Conservation (phyloP, 1,140 invertebrate species). For the Prorops nasuta region DNA sequence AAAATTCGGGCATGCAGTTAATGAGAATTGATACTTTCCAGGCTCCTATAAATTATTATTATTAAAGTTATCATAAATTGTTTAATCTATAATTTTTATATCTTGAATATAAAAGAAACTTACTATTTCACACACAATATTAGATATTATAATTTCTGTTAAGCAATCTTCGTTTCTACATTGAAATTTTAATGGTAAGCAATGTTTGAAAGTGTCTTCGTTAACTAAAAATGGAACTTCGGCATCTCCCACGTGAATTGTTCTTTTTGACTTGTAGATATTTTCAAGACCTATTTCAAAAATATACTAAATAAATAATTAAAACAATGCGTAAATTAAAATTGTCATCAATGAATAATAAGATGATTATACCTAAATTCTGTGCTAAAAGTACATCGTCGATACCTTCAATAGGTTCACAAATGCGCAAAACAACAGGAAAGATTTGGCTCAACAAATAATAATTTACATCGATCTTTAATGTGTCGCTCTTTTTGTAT, state of each 20-base stretch:
- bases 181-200: slow-evolving; percentile 68
- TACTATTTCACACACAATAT: slow-evolving; percentile 31
- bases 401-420: slow-evolving; percentile 92
- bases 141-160: slow-evolving; percentile 54
- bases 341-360: slow-evolving; percentile 5
- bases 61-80: slow-evolving; percentile 7
- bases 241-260: slow-evolving; percentile 51
- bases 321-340: slow-evolving; percentile 37
- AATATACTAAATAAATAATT: slow-evolving; percentile 26
- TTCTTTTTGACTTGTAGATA: slow-evolving; percentile 54
- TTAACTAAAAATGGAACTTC: slow-evolving; percentile 62
- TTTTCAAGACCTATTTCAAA: slow-evolving; percentile 52
- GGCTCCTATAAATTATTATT: slow-evolving; percentile 21
- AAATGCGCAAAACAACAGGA: slow-evolving; percentile 90
- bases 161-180: slow-evolving; percentile 63
- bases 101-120: slow-evolving; percentile 18
- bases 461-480: slow-evolving; percentile 81
- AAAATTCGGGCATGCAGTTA: slow-evolving; percentile 67
- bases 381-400: slow-evolving; percentile 88
- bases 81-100: too few relatives aligned
- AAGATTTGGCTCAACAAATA: slow-evolving; percentile 88
- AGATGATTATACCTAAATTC: slow-evolving; percentile 67
- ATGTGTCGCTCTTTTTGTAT: slow-evolving; percentile 66
- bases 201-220: slow-evolving; percentile 75
- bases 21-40: slow-evolving; percentile 47